Conservation (phyloP, 2,888 invertebrate species). For the Lepas anatifera region DNA sequence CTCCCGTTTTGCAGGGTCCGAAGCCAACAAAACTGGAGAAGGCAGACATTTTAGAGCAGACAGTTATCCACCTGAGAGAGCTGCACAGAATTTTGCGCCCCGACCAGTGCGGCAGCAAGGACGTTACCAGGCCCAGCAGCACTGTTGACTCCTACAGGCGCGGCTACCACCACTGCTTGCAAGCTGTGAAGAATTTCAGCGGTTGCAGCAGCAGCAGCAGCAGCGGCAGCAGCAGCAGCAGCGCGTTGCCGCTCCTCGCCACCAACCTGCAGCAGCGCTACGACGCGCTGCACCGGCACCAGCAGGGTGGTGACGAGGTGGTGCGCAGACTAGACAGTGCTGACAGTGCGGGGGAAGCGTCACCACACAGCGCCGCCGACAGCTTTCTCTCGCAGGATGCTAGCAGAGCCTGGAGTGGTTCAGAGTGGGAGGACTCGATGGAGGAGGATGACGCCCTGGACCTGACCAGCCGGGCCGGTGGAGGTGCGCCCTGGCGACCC, state of each 20-base stretch:
- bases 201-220: too few relatives aligned
- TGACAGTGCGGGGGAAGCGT: background rate
- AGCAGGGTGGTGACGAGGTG: too few relatives aligned
- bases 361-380: background rate
- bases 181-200: background rate
- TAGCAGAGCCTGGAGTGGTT: background rate
- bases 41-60: constrained; percentile 10
- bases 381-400: background rate
- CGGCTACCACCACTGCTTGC: background rate
- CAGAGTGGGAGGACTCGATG: background rate
- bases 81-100: background rate
- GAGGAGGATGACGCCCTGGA: background rate
- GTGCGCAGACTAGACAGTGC: background rate
- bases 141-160: background rate
- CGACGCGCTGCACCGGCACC: background rate
- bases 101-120: too few relatives aligned
- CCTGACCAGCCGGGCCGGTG: background rate
- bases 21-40: constrained; percentile 11
- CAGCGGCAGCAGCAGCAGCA: background rate
- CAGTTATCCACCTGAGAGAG: constrained; percentile 2
- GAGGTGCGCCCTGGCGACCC: background rate
- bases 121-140: background rate
- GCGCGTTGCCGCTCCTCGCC: background rate
- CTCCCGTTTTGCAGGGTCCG: background rate
- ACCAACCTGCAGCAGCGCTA: background rate